Evolutionary conservation across 2,888 invertebrate genomes (phyloP).

Genomic region (Gonocerus acuteangulatus): DNA sequence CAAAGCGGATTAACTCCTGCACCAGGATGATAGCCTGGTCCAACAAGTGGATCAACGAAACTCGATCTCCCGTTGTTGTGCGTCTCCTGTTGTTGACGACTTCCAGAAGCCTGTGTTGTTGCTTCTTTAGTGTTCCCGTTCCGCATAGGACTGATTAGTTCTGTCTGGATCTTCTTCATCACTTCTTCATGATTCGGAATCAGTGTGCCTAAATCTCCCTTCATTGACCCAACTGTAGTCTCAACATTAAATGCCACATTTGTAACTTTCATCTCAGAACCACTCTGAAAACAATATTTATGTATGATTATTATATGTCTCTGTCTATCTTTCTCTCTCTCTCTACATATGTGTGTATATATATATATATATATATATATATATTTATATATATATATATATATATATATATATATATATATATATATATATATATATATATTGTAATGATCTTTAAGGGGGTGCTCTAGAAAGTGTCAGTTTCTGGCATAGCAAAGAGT

Average conservation of each 20-base stretch:
- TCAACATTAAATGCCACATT: conserved; percentile 55
- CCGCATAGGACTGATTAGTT: conserved; percentile 58
- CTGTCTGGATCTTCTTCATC: conserved; percentile 54
- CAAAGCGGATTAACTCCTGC: conserved; percentile 4
- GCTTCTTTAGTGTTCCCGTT: conserved; percentile 43
- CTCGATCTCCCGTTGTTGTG: neutral
- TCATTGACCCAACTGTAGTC: conserved; percentile 49
- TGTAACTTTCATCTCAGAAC: conserved; percentile 53
- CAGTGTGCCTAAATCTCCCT: conserved; percentile 54
- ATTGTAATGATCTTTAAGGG: too few relatives aligned
- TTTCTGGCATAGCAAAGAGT: too few relatives aligned
- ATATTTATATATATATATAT: too few relatives aligned
- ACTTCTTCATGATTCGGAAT: conserved; percentile 58
- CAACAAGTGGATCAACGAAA: neutral
- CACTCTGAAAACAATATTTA: conserved; percentile 46
- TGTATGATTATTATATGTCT: too few relatives aligned
- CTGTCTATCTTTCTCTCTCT: too few relatives aligned
- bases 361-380: too few relatives aligned
- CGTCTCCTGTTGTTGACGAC: neutral
- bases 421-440: too few relatives aligned
- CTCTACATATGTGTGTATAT: too few relatives aligned
- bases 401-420: too few relatives aligned
- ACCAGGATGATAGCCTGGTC: neutral
- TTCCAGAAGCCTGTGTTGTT: conserved; percentile 47
- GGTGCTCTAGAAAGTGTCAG: too few relatives aligned